Percentiles rank a stretch among this genome's conserved stretches.
Conservation (phyloP, 2,113 vertebrate species). For the Eulemur macaco region DNA sequence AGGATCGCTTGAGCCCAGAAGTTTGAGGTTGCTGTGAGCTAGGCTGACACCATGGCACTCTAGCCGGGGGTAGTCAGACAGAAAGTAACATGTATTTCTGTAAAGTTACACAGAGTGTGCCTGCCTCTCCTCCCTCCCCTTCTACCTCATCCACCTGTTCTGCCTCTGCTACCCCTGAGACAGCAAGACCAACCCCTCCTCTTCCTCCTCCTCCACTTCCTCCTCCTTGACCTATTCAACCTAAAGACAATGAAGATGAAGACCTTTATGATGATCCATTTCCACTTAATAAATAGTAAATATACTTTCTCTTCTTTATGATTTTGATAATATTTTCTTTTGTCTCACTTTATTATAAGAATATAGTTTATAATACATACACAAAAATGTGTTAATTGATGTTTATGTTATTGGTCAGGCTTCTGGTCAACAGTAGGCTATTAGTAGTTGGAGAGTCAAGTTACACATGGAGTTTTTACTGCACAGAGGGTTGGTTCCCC, state of each 20-base stretch:
- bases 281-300: neutral
- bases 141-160: neutral
- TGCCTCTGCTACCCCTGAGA: neutral
- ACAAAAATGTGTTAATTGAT: neutral
- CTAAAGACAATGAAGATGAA: neutral
- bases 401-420: neutral
- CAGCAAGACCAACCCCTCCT: neutral
- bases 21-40: neutral
- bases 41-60: neutral
- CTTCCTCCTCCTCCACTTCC: neutral
- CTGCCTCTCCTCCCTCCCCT: neutral
- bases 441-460: too few species aligned
- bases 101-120: neutral
- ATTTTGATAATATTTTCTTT: neutral
- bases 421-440: neutral
- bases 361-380: neutral
- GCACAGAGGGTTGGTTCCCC: too few species aligned
- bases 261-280: neutral
- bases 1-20: neutral
- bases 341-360: neutral
- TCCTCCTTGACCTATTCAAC: neutral
- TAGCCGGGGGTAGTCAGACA: neutral
- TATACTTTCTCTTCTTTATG: neutral
- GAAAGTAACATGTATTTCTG: neutral
- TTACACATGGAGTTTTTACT: too few species aligned